phyloP scores from a whole-genome alignment of 2,797 vertebrate genomes.

The Phataginus tricuspis region DNA sequence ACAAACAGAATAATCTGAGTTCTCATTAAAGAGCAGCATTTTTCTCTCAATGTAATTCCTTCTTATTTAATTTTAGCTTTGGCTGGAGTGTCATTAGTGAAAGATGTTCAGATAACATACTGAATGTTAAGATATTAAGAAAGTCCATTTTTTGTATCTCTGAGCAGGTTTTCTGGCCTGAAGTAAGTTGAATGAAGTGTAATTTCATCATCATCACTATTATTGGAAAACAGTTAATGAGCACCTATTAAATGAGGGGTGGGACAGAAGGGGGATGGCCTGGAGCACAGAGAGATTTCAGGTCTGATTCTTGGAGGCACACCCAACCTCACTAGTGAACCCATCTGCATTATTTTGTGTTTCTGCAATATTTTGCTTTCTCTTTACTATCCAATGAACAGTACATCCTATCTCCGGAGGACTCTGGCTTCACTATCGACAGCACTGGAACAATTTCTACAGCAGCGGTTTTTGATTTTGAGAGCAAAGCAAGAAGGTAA shows the following conservation, averaged over 20 bases:
- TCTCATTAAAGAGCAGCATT: background rate
- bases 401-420: constrained; percentile 65
- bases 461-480: constrained; percentile 59
- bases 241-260: rapidly evolving
- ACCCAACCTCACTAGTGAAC: background rate
- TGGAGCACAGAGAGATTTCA: background rate
- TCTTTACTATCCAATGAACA: constrained; percentile 20
- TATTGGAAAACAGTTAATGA: background rate
- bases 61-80: constrained; percentile 9
- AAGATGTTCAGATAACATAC: background rate
- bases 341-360: too few relatives aligned
- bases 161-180: background rate
- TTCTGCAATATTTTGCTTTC: constrained; percentile 36
- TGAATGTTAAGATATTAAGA: background rate
- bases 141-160: background rate
- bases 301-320: background rate
- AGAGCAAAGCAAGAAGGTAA: constrained; percentile 75
- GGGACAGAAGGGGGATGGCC: background rate
- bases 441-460: constrained; percentile 51
- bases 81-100: background rate
- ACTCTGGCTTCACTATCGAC: constrained; percentile 53
- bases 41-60: background rate
- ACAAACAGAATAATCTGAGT: background rate
- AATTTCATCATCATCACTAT: background rate
- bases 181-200: background rate